Conservation (phyloP, 1,140 invertebrate genomes). For the Mercenaria mercenaria region DNA sequence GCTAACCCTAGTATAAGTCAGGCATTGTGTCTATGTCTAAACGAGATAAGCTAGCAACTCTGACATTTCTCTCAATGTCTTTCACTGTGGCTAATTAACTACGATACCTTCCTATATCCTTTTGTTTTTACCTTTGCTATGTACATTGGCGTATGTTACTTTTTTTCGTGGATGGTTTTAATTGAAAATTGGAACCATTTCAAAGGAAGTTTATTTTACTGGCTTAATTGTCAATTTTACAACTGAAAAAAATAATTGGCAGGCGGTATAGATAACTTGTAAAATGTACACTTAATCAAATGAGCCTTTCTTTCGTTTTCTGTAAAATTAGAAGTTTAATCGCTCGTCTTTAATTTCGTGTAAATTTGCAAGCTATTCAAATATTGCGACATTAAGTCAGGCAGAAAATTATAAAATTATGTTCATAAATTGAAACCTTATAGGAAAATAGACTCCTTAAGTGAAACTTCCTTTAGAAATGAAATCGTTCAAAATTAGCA, state of each 20-base stretch:
- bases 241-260: slow-evolving; percentile 1
- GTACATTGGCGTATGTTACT: not conserved
- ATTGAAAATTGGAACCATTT: not conserved
- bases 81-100: not conserved
- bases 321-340: too few relatives aligned
- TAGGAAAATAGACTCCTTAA: not conserved
- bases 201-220: not conserved
- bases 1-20: not conserved
- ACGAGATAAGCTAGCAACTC: not conserved
- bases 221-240: slow-evolving; percentile 18
- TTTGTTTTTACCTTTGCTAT: not conserved
- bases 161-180: not conserved
- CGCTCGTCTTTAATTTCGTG: too few relatives aligned
- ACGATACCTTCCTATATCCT: not conserved
- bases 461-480: not conserved
- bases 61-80: slow-evolving; percentile 2
- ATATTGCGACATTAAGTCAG: not conserved
- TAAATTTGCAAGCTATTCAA: not conserved
- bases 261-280: not conserved
- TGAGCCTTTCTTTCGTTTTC: too few relatives aligned
- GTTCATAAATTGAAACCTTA: slow-evolving; percentile 31
- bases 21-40: not conserved
- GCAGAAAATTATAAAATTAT: slow-evolving; percentile 11
- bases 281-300: too few relatives aligned
- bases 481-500: not conserved